phyloP scores from a whole-genome alignment of 2,797 vertebrate species.

The Acanthiza pusilla region DNA sequence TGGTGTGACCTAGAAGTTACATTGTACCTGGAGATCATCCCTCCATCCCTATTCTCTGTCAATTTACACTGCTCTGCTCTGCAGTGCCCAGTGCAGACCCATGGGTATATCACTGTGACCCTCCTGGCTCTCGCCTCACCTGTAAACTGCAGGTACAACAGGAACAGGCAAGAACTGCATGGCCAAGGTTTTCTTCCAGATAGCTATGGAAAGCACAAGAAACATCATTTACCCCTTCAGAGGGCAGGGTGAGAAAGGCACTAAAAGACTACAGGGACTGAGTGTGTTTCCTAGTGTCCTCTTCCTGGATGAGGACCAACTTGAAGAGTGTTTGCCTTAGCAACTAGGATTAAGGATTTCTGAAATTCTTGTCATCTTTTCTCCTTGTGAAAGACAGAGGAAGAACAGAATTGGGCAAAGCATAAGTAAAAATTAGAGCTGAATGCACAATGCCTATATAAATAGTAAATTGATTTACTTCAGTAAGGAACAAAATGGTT shows the following conservation, averaged over 20 bases:
- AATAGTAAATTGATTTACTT: background rate
- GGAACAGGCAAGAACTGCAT: background rate
- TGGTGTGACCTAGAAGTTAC: background rate
- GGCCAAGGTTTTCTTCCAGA: background rate
- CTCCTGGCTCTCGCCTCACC: background rate
- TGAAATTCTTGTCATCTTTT: background rate
- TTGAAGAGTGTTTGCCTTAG: background rate
- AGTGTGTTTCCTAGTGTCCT: background rate
- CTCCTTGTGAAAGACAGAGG: background rate
- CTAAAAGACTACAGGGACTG: background rate
- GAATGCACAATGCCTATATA: background rate
- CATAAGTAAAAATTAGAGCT: background rate
- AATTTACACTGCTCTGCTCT: background rate
- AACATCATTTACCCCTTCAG: background rate
- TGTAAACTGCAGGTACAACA: background rate
- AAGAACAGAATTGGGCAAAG: background rate
- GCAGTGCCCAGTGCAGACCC: accelerated
- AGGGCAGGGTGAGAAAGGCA: background rate
- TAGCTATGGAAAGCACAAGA: background rate
- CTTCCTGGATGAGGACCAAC: background rate
- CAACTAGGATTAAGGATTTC: background rate
- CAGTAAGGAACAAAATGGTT: background rate
- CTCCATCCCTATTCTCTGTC: background rate
- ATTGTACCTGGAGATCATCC: background rate
- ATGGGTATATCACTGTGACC: background rate